Evolutionary conservation across 2,888 invertebrate species (phyloP), one percentile per base, ranked within the genome.

Genomic region (Lottia scabra): DNA sequence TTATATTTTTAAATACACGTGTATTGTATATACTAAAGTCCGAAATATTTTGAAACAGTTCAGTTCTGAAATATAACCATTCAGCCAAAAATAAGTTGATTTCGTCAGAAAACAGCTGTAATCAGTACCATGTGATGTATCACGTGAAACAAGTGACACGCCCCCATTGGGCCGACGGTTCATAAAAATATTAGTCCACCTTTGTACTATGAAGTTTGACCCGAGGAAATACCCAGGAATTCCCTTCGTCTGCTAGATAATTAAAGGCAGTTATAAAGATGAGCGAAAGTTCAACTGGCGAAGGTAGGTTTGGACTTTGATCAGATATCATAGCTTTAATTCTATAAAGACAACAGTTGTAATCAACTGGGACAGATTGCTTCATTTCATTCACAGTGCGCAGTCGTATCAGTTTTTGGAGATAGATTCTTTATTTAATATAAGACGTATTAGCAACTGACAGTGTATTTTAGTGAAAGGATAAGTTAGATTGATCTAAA

Each of bases 271-370:
- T 56, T 12, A 56, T 23, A 56, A 71, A 30, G 63, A 75, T 75
- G 75, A 75, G 75, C 70, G 75, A 75, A 67, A 75, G 75, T 75
- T 75, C 74, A 67, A 74, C 71, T 27, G 74, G 74, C 44, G 74
- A 74, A 67, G 74, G 74, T 74, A 74, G 56, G 74, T 56, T 56
- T 56, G 56, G 56, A 56, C 56, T 56, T 56, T 56, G 56, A 56
- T 56, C 56, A 2, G 19, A 56, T 19, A 56, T 56, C 19, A 56
- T 56, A 23, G 19, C 10, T 56, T 56, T 19, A 56, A 56, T 38
- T 38, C 5, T 38, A 38, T 38, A 38, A 38, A 38, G 38, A 10
- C 3, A 38, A 38, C 38, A 38, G 8, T 38, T 38, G 8, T 38
- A 38, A 38, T 38, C 38, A 38, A 38, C 38, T 38, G 38, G 38